These are phyloP conservation scores for Festucalex cinctus DNA, from an alignment of 2,113 vertebrate genomes.

Conservation along the genomic window DNA sequence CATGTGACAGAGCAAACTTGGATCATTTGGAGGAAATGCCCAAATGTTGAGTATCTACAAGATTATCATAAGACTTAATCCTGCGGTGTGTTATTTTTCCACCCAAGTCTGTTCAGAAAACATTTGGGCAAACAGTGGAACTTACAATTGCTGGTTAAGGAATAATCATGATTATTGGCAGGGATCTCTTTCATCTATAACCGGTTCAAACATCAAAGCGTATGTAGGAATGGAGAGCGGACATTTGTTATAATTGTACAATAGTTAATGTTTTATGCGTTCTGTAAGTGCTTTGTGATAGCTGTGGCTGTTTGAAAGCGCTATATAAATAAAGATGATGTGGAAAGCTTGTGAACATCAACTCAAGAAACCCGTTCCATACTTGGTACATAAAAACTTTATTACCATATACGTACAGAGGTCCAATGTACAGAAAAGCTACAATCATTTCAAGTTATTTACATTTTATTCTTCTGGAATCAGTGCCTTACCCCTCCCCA, in stretches of 20 bases:
- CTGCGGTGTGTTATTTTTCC: not conserved
- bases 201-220: no score
- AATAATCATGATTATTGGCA: no score
- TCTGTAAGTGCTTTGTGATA: no score
- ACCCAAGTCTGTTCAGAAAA: not conserved
- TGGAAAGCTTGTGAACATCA: not conserved
- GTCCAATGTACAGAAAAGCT: conserved; percentile 53
- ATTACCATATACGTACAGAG: conserved; percentile 57
- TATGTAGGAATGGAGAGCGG: no score
- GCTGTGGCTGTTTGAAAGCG: no score
- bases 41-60: not conserved
- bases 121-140: not conserved
- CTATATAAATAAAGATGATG: not conserved
- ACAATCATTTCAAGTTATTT: conserved; percentile 55
- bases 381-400: conserved; percentile 67
- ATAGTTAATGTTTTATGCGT: no score
- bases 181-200: no score
- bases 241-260: no score
- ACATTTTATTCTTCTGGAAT: conserved; percentile 56
- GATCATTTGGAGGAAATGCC: not conserved
- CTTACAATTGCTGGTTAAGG: no score
- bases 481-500: conserved; percentile 57
- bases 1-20: not conserved
- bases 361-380: not conserved
- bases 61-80: not conserved